A percentile compares a stretch with the other conserved stretches of the same genome.
These are phyloP conservation scores for Apamea epomidion DNA, from an alignment of 2,888 invertebrate genomes.

Conservation along the genomic window DNA sequence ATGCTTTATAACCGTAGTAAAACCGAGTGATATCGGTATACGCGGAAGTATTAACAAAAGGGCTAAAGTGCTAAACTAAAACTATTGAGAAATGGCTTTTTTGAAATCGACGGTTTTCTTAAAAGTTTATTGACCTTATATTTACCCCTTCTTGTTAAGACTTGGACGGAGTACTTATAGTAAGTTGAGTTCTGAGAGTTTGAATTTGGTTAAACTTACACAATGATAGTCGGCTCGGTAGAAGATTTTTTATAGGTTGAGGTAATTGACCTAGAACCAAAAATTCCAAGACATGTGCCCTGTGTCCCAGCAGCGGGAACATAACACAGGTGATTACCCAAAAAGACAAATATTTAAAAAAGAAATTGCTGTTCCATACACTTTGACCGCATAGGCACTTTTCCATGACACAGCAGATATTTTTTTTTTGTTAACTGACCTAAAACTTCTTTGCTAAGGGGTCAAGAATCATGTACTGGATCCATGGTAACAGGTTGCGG, in stretches of 20 bases:
- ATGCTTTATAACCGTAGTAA: constrained; percentile 65
- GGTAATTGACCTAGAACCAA: not conserved
- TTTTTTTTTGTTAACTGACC: no score
- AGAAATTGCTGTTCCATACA: no score
- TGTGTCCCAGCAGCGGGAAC: no score
- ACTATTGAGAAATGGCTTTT: constrained; percentile 56
- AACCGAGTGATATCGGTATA: constrained; percentile 60
- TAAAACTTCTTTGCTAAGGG: no score
- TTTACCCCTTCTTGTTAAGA: not conserved
- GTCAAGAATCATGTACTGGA: no score
- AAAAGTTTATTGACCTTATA: constrained; percentile 6
- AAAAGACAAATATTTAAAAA: no score
- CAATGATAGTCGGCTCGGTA: not conserved
- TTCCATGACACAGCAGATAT: no score
- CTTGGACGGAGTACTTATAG: not conserved
- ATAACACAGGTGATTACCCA: no score
- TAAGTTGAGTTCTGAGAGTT: not conserved
- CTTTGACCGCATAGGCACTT: no score
- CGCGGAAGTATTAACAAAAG: constrained; percentile 64
- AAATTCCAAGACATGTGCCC: no score
- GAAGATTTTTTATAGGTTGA: not conserved
- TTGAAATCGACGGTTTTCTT: constrained; percentile 49
- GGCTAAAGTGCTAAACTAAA: constrained; percentile 46
- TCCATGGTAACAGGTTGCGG: no score
- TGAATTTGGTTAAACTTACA: not conserved